Conservation (phyloP, 2,797 vertebrate species). For the Protosalanx chinensis region DNA sequence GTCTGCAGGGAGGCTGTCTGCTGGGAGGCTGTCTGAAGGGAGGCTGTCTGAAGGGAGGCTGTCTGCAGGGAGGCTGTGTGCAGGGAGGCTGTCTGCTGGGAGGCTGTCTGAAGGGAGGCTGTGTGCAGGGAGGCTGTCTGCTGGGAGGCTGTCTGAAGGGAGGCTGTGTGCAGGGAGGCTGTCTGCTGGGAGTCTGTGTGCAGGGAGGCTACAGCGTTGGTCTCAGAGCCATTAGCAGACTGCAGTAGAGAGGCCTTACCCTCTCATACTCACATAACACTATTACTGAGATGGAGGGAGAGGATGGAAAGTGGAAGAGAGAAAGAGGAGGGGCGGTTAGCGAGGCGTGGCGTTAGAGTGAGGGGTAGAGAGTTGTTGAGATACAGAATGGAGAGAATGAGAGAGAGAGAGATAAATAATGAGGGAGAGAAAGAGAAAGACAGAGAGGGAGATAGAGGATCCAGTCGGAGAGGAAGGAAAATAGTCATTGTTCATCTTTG, state of each 20-base stretch:
- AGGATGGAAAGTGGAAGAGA: constrained; percentile 28
- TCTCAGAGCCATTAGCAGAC: constrained; percentile 53
- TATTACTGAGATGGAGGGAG: constrained; percentile 67
- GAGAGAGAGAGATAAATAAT: constrained; percentile 19
- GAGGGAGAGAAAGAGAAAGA: constrained; percentile 42
- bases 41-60: no score
- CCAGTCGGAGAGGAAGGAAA: constrained; percentile 37
- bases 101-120: no score
- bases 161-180: no score
- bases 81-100: no score
- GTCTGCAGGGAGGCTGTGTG: no score
- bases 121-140: no score
- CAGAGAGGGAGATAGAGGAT: constrained; percentile 36
- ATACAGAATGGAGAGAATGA: constrained; percentile 24
- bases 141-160: no score
- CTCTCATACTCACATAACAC: constrained; percentile 68
- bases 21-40: no score
- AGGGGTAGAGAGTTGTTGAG: constrained; percentile 4
- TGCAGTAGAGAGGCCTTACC: constrained; percentile 60
- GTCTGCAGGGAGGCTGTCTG: no score
- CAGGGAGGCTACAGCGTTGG: constrained; percentile 1
- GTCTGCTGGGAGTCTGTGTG: constrained; percentile 18
- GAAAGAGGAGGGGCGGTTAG: neutral
- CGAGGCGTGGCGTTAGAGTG: constrained; percentile 37
- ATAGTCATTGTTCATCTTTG: constrained; percentile 59